Evolutionary conservation across 2,113 vertebrate genomes (phyloP), one percentile per base, ranked within the genome.

Genomic region (Entelurus aequoreus): DNA sequence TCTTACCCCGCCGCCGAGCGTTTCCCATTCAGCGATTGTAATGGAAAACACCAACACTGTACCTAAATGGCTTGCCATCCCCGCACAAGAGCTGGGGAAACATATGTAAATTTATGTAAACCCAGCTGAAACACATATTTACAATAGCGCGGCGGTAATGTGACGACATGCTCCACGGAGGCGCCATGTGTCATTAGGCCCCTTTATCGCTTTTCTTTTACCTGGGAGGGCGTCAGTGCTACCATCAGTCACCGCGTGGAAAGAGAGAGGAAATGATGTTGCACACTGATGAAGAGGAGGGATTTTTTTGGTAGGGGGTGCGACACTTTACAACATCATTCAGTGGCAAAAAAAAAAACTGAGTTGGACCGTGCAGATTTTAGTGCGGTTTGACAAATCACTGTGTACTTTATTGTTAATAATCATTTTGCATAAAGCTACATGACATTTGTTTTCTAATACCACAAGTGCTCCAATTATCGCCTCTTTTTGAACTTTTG

Each of bases 161-260:
- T 57, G 55, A 57, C n/a, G 55, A 57, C 55, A 21, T 16, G 55
- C 55, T 21, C 11, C 38, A 44, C 21, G 40, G 55, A 8, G 38
- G 40, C 55, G 82, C 88, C 90, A 93, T 92, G 91, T 90, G 81
- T 93, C 93, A 94, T 94, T 94, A 93, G 91, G 88, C 92, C 83
- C 80, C 82, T 86, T 81, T 81, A 82, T 87, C 87, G 87, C 66
- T 4, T 87, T 90, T 89, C 85, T 78, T 72, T 87, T 82, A 87
- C 81, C 86, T 90, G 84, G 85, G 72, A 84, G 80, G 81, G 79
- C 89, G 81, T 86, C 87, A 78, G 82, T 71, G 82, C 81, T 84
- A 88, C 90, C 89, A 90, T 91, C 87, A 86, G 84, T 91, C 91
- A 90, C 87, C 15, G 55, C 19, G 40, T 3, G 16, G 38, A 44